Conservation (phyloP, 2,888 invertebrate species). For the Polydrusus tereticollis region DNA sequence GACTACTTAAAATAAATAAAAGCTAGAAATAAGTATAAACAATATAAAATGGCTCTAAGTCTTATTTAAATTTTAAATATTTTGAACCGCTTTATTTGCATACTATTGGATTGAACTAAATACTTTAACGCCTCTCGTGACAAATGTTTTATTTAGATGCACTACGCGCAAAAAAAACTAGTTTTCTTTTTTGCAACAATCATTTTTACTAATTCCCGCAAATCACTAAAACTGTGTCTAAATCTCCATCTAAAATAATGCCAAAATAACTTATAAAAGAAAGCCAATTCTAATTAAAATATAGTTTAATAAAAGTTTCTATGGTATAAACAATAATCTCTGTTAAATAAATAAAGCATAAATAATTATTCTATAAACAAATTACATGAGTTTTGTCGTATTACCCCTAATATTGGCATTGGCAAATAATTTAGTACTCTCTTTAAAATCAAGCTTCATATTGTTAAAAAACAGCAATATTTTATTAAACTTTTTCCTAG, state of each 20-base stretch:
- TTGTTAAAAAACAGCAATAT: not conserved
- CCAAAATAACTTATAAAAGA: not conserved
- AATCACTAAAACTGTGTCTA: not conserved
- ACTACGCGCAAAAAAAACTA: too few species aligned
- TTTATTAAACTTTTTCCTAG: not conserved
- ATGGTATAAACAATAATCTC: constrained; percentile 6
- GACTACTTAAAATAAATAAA: not conserved
- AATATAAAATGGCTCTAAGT: too few species aligned
- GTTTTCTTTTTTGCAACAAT: too few species aligned
- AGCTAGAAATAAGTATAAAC: not conserved
- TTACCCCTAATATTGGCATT: not conserved
- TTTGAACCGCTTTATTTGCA: too few species aligned
- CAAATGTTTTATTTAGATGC: too few species aligned
- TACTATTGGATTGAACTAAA: too few species aligned
- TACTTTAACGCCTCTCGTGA: too few species aligned
- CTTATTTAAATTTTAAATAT: too few species aligned
- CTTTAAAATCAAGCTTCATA: too few species aligned
- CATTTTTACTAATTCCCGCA: too few species aligned
- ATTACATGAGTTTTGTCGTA: constrained; percentile 2
- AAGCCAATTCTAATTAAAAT: not conserved
- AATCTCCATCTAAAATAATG: not conserved
- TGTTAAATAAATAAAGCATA: constrained; percentile 6
- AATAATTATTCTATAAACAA: constrained; percentile 12
- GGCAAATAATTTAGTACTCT: not conserved
- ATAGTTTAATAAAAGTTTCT: not conserved